phyloP scores from a whole-genome alignment of 2,113 vertebrate species.

The Spheniscus mendiculus region DNA sequence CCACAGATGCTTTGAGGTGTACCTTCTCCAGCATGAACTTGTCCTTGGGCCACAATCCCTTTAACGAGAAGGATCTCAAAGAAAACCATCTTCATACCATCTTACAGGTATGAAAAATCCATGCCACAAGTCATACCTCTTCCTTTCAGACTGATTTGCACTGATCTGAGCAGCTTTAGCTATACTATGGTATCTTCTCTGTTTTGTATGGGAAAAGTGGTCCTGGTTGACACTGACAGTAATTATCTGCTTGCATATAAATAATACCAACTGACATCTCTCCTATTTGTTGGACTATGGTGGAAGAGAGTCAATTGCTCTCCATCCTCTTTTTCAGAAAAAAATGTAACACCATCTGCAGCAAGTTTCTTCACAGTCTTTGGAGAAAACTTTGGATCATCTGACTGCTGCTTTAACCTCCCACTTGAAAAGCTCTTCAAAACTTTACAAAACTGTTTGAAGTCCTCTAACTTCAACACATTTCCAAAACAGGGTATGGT shows the following conservation, averaged over 20 bases:
- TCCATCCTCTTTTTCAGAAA: background rate
- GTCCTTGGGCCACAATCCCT: no score
- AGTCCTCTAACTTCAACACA: background rate
- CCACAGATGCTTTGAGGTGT: no score
- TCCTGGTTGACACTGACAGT: background rate
- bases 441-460: background rate
- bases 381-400: background rate
- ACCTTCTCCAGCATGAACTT: no score
- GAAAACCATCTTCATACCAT: background rate
- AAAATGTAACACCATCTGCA: background rate
- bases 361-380: background rate
- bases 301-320: background rate
- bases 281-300: background rate
- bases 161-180: background rate
- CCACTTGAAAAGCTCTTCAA: background rate
- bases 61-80: background rate
- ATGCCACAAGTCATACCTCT: fast-evolving
- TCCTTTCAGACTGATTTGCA: background rate
- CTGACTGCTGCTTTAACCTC: background rate
- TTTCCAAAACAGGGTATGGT: background rate
- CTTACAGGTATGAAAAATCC: background rate
- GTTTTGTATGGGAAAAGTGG: background rate
- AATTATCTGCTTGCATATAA: background rate
- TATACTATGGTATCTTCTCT: background rate
- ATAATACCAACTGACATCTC: background rate